These are phyloP conservation scores for Melitaea athalia DNA, from an alignment of 2,888 invertebrate genomes.

Conservation along the genomic window DNA sequence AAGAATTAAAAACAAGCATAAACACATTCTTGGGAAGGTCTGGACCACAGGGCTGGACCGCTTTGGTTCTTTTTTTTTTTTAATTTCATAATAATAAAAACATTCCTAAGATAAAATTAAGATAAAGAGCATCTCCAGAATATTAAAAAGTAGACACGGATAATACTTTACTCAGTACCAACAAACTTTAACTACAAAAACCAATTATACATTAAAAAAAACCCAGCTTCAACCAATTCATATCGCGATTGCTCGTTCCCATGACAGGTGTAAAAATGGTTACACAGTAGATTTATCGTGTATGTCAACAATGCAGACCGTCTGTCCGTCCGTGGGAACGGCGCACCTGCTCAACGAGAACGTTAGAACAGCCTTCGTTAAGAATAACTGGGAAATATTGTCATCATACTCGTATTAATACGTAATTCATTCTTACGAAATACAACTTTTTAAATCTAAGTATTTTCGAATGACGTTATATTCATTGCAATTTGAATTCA, in stretches of 20 bases:
- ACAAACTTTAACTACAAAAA: no score
- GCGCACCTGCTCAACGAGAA: constrained; percentile 59
- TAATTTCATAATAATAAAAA: no score
- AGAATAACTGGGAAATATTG: constrained; percentile 2
- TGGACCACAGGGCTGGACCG: no score
- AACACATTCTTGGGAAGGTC: no score
- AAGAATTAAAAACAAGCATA: neutral
- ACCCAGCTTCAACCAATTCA: neutral
- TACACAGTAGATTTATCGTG: constrained; percentile 63
- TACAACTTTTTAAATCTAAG: no score
- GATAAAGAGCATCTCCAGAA: no score
- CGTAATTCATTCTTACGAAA: neutral
- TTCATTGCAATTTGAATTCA: no score
- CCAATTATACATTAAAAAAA: no score
- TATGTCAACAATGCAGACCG: constrained; percentile 41
- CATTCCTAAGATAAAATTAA: no score
- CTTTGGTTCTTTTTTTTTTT: no score
- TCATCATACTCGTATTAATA: neutral
- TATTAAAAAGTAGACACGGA: no score
- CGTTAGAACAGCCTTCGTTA: constrained; percentile 21
- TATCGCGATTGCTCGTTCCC: constrained; percentile 38
- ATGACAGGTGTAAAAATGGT: constrained; percentile 61
- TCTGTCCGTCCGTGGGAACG: constrained; percentile 59
- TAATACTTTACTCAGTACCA: no score
- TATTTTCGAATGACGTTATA: neutral